A percentile compares a stretch with the other conserved stretches of the same genome.
Evolutionary conservation across 1,140 invertebrate genomes (phyloP).

Genomic region (Drosophila kikkawai): DNA sequence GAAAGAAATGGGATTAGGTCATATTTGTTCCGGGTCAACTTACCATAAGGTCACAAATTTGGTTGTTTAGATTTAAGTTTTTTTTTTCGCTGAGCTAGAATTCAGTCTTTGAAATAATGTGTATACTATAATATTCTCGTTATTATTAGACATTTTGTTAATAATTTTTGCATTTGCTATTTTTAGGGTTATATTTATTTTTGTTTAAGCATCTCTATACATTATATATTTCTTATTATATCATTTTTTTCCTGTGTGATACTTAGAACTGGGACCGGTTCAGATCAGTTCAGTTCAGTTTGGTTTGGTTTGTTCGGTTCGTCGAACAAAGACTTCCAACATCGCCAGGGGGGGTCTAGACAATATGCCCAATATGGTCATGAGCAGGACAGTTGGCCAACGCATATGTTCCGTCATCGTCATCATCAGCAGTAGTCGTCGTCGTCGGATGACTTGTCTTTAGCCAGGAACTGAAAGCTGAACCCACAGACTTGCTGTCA

Average conservation of each 20-base stretch:
- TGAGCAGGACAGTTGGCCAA: conserved; percentile 31
- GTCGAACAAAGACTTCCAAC: conserved; percentile 62
- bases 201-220: background rate
- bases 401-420: conserved; percentile 23
- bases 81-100: background rate
- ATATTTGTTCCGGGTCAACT: too few species aligned
- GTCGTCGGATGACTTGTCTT: conserved; percentile 5
- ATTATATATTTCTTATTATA: background rate
- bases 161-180: background rate
- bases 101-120: background rate
- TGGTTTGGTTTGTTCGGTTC: conserved; percentile 15
- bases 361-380: conserved; percentile 61
- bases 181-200: background rate
- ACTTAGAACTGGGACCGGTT: conserved; percentile 57
- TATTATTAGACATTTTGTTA: background rate
- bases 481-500: background rate
- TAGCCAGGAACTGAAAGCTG: conserved; percentile 5
- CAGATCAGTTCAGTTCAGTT: conserved; percentile 16
- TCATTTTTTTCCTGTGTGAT: conserved; percentile 8
- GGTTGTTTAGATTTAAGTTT: too few species aligned
- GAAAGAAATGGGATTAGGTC: conserved; percentile 8
- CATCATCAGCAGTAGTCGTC: conserved; percentile 8
- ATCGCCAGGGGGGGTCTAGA: conserved; percentile 64
- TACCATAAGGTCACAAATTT: background rate
- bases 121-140: background rate